Conservation (phyloP, 2,797 vertebrate genomes). For the Microchirus variegatus region DNA sequence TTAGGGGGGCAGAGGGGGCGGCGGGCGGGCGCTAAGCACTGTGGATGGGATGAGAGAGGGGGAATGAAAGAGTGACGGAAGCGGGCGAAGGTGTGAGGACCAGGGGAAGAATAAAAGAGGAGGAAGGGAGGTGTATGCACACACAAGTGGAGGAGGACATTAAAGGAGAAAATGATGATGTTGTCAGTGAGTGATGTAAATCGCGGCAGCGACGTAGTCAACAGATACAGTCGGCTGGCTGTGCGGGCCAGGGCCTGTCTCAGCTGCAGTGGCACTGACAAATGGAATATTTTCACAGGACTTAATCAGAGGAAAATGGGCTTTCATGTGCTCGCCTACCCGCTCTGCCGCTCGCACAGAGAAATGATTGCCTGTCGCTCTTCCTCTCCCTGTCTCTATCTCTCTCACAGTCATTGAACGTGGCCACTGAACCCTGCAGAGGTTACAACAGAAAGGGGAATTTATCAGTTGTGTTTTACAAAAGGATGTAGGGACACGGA, state of each 20-base stretch:
- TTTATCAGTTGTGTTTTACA: slow-evolving; percentile 67
- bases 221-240: slow-evolving; percentile 91
- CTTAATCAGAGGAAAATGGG: slow-evolving; percentile 96
- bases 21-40: slow-evolving; percentile 38
- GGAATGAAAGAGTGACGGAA: slow-evolving; percentile 48
- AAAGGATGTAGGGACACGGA: slow-evolving; percentile 52
- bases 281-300: slow-evolving; percentile 96
- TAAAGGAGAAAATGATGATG: slow-evolving; percentile 84
- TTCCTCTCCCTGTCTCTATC: slow-evolving; percentile 64
- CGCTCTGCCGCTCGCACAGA: slow-evolving; percentile 86
- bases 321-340: slow-evolving; percentile 90
- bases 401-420: slow-evolving; percentile 63
- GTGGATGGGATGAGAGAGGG: slow-evolving; percentile 49
- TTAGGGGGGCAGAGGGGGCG: slow-evolving; percentile 56
- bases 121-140: slow-evolving; percentile 55
- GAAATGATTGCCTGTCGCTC: slow-evolving; percentile 86
- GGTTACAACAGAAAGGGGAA: slow-evolving; percentile 67
- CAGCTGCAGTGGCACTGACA: slow-evolving; percentile 90
- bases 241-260: slow-evolving; percentile 79
- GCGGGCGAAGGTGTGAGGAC: slow-evolving; percentile 39
- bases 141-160: slow-evolving; percentile 80
- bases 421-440: slow-evolving; percentile 70
- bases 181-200: slow-evolving; percentile 93
- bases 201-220: slow-evolving; percentile 90
- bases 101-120: slow-evolving; percentile 58